These are phyloP conservation scores for Drosophila mercatorum DNA, from an alignment of 2,888 invertebrate species.

Conservation along the genomic window DNA sequence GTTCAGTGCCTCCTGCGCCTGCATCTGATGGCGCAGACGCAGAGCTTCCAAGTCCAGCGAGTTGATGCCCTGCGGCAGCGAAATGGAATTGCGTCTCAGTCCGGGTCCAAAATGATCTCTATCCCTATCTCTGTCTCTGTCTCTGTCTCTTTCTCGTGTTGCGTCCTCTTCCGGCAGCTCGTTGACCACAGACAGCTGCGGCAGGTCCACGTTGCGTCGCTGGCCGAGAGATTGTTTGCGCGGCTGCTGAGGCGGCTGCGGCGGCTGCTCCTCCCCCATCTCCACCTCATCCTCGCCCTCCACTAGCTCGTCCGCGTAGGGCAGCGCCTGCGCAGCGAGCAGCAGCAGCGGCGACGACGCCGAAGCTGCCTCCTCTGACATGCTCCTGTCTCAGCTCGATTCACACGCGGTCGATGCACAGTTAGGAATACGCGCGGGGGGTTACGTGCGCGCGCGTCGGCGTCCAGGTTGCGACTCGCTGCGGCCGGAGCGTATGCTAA, in stretches of 20 bases:
- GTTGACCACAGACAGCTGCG: slow-evolving; percentile 61
- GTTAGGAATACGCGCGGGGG: neutral
- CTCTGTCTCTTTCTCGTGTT: slow-evolving; percentile 11
- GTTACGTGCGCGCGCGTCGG: slow-evolving; percentile 47
- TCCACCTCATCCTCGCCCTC: slow-evolving; percentile 12
- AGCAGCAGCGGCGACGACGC: slow-evolving; percentile 6
- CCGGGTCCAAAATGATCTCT: slow-evolving; percentile 57
- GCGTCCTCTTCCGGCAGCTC: slow-evolving; percentile 32
- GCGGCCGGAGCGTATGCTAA: slow-evolving; percentile 16
- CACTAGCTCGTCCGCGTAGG: slow-evolving; percentile 61
- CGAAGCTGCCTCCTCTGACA: slow-evolving; percentile 22
- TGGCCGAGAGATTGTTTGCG: slow-evolving; percentile 49
- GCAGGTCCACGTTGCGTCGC: slow-evolving; percentile 62
- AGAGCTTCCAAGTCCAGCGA: slow-evolving; percentile 88
- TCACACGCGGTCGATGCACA: neutral
- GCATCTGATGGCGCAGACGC: slow-evolving; percentile 84
- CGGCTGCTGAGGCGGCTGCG: neutral
- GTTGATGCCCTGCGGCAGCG: slow-evolving; percentile 89
- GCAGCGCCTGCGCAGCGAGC: slow-evolving; percentile 59
- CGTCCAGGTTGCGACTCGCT: slow-evolving; percentile 52
- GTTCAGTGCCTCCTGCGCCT: slow-evolving; percentile 72
- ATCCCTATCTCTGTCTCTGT: slow-evolving; percentile 2
- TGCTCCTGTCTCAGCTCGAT: slow-evolving; percentile 2
- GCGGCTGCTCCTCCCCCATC: neutral
- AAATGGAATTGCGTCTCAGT: slow-evolving; percentile 89